Conservation (phyloP, 1,140 invertebrate species). For the Aphelinus atriplicis region DNA sequence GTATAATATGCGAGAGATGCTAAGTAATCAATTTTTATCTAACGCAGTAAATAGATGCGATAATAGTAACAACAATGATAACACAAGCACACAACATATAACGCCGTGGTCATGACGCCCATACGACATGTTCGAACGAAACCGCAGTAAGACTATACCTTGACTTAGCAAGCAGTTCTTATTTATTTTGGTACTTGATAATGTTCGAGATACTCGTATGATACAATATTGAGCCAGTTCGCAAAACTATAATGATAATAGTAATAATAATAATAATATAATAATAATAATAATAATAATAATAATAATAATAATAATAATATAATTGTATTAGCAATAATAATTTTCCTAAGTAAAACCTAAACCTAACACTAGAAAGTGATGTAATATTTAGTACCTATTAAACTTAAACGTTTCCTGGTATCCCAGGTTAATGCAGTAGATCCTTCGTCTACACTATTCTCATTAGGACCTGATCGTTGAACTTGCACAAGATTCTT, state of each 20-base stretch:
- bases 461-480: constrained; percentile 36
- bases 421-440: constrained; percentile 24
- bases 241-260: constrained; percentile 59
- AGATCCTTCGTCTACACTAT: constrained; percentile 39
- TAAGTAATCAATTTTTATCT: constrained; percentile 34
- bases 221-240: constrained; percentile 65
- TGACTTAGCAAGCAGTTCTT: constrained; percentile 62
- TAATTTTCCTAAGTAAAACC: constrained; percentile 59
- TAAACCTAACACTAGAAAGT: constrained; percentile 58
- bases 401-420: constrained; percentile 58
- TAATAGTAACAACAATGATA: constrained; percentile 54
- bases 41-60: constrained; percentile 37
- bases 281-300: constrained; percentile 50
- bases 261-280: constrained; percentile 60
- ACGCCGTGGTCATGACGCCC: constrained; percentile 40
- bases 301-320: constrained; percentile 18
- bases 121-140: constrained; percentile 36
- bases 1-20: constrained; percentile 30
- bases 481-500: constrained; percentile 33
- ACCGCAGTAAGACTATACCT: constrained; percentile 40
- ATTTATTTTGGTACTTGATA: constrained; percentile 64
- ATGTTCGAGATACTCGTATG: constrained; percentile 58
- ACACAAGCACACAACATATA: constrained; percentile 55
- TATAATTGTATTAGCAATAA: constrained; percentile 29
- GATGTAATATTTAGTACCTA: constrained; percentile 62